These are phyloP conservation scores for Nematolebias whitei DNA, from an alignment of 2,113 vertebrate genomes.

Conservation along the genomic window DNA sequence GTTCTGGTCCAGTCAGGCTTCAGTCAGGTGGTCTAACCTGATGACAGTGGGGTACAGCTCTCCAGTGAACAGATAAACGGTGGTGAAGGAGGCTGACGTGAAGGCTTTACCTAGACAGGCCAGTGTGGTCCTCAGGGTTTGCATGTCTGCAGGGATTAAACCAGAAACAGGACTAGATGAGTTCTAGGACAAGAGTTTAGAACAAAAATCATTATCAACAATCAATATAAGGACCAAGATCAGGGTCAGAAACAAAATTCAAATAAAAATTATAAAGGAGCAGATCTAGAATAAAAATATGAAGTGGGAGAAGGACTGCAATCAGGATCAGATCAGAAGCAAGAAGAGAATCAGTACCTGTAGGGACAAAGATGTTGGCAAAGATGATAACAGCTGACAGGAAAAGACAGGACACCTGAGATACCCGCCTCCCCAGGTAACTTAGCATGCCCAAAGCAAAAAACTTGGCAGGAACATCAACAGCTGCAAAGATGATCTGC, in stretches of 20 bases:
- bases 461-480: conserved; percentile 90
- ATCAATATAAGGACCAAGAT: no score
- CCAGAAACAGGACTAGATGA: neutral
- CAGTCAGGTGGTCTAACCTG: conserved; percentile 63
- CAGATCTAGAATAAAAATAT: neutral
- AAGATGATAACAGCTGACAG: conserved; percentile 81
- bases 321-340: neutral
- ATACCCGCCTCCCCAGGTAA: conserved; percentile 83
- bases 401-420: conserved; percentile 76
- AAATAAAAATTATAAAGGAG: neutral
- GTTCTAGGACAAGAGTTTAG: neutral
- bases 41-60: conserved; percentile 84
- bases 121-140: conserved; percentile 68
- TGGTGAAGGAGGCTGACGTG: conserved; percentile 76
- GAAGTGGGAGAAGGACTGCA: no score
- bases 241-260: neutral
- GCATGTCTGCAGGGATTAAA: conserved; percentile 74
- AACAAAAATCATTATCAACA: neutral
- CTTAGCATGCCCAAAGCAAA: conserved; percentile 80
- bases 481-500: conserved; percentile 88
- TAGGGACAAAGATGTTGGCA: conserved; percentile 85
- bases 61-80: conserved; percentile 73
- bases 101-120: conserved; percentile 84
- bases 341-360: conserved; percentile 78
- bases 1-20: neutral